Evolutionary conservation across 2,888 invertebrate genomes (phyloP), one percentile per base, ranked within the genome.

Genomic region (Spilarctia lutea): DNA sequence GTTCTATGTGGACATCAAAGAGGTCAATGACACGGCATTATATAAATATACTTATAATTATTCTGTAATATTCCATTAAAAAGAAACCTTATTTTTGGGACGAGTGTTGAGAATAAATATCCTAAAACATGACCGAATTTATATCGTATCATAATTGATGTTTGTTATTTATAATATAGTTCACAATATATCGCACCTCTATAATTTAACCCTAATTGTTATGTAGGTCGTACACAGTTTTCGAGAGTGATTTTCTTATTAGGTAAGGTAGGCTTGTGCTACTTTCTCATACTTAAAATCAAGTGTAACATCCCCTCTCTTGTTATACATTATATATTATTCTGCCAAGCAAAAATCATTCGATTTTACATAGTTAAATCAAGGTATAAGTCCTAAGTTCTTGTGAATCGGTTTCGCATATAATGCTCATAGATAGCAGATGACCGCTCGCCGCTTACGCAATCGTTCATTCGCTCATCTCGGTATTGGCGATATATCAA

Each of bases 391-490:
- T 63, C 33, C 48, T 66, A 67, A 75, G 74, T 74, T 56, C 63
- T 75, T 70, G 78, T 71, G 30, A 70, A 78, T 82, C 69, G 42
- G 70, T 81, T 79, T 79, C 74, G 75, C 73, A 76, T 27, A 66
- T 75, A 79, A 75, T 27, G 27, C 68, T 30, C 6, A 65, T 68
- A 60, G 27, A 11, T 48, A 69, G 65, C 76, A 68, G 69, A 75
- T 74, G 71, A 72, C 67, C 73, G 68, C 39, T 72, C 65, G 60
- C 48, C 66, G 39, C 27, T 84, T 83, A 79, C 75, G 79, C 71
- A 84, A 84, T n/a, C 48, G 45, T 81, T 76, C 75, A 73, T 74
- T 80, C 76, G 63, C 76, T 78, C 83, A 79, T 84, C 84, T 75
- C n/a, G 16, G 80, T 72, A 76, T 77, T 33, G 75, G 39, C 56